Base-by-base conservation (phyloP, 2,113 vertebrate species). In the Parus major region DNA sequence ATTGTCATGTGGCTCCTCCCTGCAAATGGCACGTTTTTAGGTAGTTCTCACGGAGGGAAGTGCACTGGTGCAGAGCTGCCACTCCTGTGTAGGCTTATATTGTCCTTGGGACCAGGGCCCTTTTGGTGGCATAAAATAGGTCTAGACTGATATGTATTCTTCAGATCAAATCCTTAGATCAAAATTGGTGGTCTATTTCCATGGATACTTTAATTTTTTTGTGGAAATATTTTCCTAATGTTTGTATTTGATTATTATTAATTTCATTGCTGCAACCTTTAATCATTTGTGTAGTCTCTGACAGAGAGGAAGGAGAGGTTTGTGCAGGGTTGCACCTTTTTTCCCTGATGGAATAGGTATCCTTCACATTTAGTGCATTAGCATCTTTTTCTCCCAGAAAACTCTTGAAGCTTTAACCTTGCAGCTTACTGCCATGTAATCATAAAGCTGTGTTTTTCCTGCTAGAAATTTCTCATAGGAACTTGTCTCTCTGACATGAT, bases 391-490 rank as follows among this genome's bases (percentile, higher is more conserved):
- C 36, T 65, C 52, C 46, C 52, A 47, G 11, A 83, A 87, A 87
- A 69, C 42, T 60, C 81, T 82, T 87, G 59, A 56, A 84, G 55
- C 49, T 86, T 84, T 50, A 78, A 71, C 70, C 89, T 84, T 65
- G 63, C 60, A 82, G 56, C 27, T 95, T 88, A 69, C 3, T 82
- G 50, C 81, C 19, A 5, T 63, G 76, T 80, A 86, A 71, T 90
- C 9, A 1, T 41, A 89, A 78, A 84, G 80, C 92, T 68, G 63
- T 80, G 68, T 50, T 93, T 95, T 91, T 81, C 71, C 82, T 90
- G 82, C 92, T 92, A 88, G 94, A 95, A 95, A 73, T 94, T 97
- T 95, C 91, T 95, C 70, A 69, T 5, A 91, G 66, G 65, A 91
- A 44, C 80, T 77, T 66, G 60, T 90, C 50, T 95, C 13, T 28